Conservation (phyloP, 2,113 vertebrate species). For the Hypocryptadius cinnamomeus region DNA sequence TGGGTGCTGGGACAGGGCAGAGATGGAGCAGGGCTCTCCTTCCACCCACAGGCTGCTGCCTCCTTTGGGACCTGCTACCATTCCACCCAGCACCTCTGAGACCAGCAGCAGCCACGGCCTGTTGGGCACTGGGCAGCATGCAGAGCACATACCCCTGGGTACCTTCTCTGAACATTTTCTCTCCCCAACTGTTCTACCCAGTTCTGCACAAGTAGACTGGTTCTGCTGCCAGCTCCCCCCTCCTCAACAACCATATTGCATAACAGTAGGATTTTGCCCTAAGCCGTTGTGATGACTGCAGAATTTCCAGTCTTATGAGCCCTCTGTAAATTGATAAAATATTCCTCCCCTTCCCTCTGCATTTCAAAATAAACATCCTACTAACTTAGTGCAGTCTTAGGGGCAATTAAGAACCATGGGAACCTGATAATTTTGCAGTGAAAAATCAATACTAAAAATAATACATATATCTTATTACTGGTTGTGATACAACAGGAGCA, state of each 20-base stretch:
- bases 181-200: not conserved
- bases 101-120: not conserved
- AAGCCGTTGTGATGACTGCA: not conserved
- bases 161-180: not conserved
- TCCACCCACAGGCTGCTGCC: not conserved
- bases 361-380: not conserved
- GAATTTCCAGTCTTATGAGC: not conserved
- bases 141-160: rapidly evolving
- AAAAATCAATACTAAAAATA: constrained; percentile 44
- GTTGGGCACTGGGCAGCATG: not conserved
- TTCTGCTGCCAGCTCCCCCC: not conserved
- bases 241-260: not conserved
- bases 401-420: not conserved
- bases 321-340: not conserved
- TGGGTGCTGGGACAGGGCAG: not conserved
- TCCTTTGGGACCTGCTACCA: not conserved
- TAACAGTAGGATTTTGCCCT: constrained; percentile 17
- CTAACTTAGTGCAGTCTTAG: not conserved
- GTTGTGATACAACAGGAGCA: not conserved
- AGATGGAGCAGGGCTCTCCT: not conserved
- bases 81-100: not conserved
- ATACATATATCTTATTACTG: constrained; percentile 14
- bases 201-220: not conserved
- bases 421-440: not conserved
- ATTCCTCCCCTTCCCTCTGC: not conserved